These are phyloP conservation scores for Chiropotes sagulatus DNA, from an alignment of 2,797 vertebrate species.

Conservation along the genomic window DNA sequence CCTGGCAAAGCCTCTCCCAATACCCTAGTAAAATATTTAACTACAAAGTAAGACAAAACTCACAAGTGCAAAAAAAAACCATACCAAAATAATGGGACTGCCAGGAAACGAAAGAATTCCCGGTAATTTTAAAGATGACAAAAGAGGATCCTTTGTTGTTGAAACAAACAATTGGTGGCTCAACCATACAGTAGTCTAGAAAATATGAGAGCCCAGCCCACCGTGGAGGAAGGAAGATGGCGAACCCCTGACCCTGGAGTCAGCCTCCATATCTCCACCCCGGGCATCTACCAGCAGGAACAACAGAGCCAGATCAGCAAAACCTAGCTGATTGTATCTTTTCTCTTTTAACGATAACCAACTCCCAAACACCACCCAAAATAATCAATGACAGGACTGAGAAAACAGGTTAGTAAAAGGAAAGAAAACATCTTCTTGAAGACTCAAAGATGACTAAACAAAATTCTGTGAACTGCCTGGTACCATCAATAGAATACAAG, in stretches of 20 bases:
- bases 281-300: not conserved
- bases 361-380: not conserved
- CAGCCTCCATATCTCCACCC: not conserved
- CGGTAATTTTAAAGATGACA: not conserved
- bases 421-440: not conserved
- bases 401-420: not conserved
- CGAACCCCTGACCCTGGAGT: not conserved
- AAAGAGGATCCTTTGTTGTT: not conserved
- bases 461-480: not conserved
- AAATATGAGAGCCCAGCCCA: not conserved
- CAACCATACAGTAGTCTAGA: not conserved
- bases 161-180: not conserved
- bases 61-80: not conserved
- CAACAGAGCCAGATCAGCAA: not conserved
- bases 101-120: not conserved
- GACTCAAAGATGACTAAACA: not conserved
- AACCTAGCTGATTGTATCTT: not conserved
- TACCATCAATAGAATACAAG: not conserved
- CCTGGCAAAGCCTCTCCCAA: not conserved
- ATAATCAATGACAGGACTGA: not conserved
- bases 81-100: not conserved
- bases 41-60: not conserved
- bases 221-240: no score
- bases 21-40: not conserved
- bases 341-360: not conserved